Conservation (phyloP, 2,797 vertebrate species). For the Sebastes steindachneri region DNA sequence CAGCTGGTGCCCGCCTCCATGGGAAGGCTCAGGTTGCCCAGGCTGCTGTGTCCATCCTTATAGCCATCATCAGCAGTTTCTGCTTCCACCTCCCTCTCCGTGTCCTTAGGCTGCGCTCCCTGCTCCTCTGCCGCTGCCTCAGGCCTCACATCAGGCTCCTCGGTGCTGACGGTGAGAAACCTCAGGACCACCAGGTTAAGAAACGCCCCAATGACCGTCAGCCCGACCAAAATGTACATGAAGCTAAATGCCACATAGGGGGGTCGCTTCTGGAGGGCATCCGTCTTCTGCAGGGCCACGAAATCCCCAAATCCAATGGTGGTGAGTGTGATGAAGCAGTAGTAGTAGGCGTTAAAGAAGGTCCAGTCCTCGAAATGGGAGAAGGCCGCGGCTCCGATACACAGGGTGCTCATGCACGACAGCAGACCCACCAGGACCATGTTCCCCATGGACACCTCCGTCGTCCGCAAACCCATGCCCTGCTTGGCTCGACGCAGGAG, state of each 20-base stretch:
- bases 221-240: slow-evolving; percentile 91
- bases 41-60: slow-evolving; percentile 47
- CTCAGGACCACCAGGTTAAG: slow-evolving; percentile 92
- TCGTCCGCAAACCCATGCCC: slow-evolving; percentile 85
- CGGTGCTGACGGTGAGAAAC: slow-evolving; percentile 86
- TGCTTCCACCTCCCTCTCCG: slow-evolving; percentile 1
- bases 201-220: slow-evolving; percentile 90
- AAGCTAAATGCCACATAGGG: slow-evolving; percentile 91
- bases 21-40: slow-evolving; percentile 80
- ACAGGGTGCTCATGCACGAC: slow-evolving; percentile 87
- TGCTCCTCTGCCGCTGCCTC: slow-evolving; percentile 49
- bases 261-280: slow-evolving; percentile 86
- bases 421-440: slow-evolving; percentile 91
- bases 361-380: slow-evolving; percentile 92
- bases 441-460: slow-evolving; percentile 88
- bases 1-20: slow-evolving; percentile 82
- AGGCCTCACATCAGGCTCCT: slow-evolving; percentile 69
- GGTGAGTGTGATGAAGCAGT: slow-evolving; percentile 92
- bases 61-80: not conserved
- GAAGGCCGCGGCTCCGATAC: slow-evolving; percentile 88
- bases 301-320: slow-evolving; percentile 94
- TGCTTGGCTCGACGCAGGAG: slow-evolving; percentile 88
- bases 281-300: slow-evolving; percentile 89
- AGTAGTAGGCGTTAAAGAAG: slow-evolving; percentile 92
- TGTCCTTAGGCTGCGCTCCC: slow-evolving; percentile 21